These are phyloP conservation scores for Campoplex capitator DNA, from an alignment of 2,888 invertebrate species.

Conservation along the genomic window DNA sequence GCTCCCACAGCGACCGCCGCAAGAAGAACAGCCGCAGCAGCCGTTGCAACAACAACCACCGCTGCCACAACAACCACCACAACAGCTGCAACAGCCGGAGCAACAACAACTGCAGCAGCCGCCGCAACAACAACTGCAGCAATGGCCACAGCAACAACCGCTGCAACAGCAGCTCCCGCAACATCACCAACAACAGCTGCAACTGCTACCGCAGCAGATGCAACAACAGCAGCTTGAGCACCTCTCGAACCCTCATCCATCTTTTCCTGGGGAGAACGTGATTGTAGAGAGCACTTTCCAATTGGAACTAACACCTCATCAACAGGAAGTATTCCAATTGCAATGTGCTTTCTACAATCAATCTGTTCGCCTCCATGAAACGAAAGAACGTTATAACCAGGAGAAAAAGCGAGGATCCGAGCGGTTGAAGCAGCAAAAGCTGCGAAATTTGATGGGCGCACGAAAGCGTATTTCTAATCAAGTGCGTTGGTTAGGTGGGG, in stretches of 20 bases:
- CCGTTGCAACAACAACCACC: too few relatives aligned
- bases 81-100: too few relatives aligned
- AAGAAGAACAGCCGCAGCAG: not conserved
- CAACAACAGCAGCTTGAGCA: too few relatives aligned
- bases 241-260: too few relatives aligned
- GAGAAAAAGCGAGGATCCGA: not conserved
- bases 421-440: not conserved
- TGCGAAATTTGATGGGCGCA: not conserved
- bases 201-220: too few relatives aligned
- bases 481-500: too few relatives aligned
- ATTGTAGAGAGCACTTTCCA: not conserved
- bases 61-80: too few relatives aligned
- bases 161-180: too few relatives aligned
- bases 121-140: too few relatives aligned
- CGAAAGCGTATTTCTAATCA: not conserved
- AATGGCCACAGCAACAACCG: too few relatives aligned
- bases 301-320: not conserved
- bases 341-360: not conserved
- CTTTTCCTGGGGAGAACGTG: not conserved
- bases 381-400: not conserved
- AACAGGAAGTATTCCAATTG: not conserved
- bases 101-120: too few relatives aligned
- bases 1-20: not conserved
- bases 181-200: too few relatives aligned
- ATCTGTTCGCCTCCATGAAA: not conserved